phyloP scores from a whole-genome alignment of 2,113 vertebrate species.

The Crypturellus undulatus region DNA sequence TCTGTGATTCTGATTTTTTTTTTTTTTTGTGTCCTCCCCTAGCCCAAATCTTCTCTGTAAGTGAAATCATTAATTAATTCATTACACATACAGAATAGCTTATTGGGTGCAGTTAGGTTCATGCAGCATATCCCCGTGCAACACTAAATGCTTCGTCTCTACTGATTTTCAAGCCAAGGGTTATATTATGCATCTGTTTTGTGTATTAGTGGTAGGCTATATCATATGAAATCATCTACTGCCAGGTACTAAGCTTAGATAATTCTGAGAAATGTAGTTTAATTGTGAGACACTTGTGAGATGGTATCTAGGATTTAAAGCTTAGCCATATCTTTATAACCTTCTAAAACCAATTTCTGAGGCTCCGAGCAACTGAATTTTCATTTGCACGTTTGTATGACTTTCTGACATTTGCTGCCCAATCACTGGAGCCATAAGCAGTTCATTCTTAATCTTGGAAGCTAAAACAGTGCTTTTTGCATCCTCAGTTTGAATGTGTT shows the following conservation, averaged over 20 bases:
- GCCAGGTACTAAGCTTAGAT: background rate
- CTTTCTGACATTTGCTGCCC: slow-evolving; percentile 37
- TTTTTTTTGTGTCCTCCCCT: background rate
- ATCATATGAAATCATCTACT: slow-evolving; percentile 37
- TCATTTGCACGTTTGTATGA: slow-evolving; percentile 36
- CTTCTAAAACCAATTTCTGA: slow-evolving; percentile 40
- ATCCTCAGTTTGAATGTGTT: background rate
- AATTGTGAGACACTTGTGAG: slow-evolving; percentile 54
- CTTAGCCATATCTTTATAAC: slow-evolving; percentile 12
- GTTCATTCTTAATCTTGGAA: slow-evolving; percentile 2
- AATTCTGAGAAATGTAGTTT: slow-evolving; percentile 62
- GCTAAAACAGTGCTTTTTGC: background rate
- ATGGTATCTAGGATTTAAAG: slow-evolving; percentile 56
- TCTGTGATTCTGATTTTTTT: background rate
- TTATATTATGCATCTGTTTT: slow-evolving; percentile 48
- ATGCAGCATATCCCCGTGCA: background rate
- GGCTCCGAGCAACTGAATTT: slow-evolving; percentile 9
- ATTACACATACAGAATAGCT: background rate
- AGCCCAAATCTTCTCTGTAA: slow-evolving; percentile 19
- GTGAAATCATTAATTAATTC: slow-evolving; percentile 54
- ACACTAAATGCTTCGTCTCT: slow-evolving; percentile 29
- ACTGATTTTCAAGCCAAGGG: slow-evolving; percentile 42
- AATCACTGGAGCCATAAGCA: background rate
- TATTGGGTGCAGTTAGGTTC: slow-evolving; percentile 6
- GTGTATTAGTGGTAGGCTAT: slow-evolving; percentile 30